Conservation (phyloP, 2,113 vertebrate species). For the Solenodon paradoxus region DNA sequence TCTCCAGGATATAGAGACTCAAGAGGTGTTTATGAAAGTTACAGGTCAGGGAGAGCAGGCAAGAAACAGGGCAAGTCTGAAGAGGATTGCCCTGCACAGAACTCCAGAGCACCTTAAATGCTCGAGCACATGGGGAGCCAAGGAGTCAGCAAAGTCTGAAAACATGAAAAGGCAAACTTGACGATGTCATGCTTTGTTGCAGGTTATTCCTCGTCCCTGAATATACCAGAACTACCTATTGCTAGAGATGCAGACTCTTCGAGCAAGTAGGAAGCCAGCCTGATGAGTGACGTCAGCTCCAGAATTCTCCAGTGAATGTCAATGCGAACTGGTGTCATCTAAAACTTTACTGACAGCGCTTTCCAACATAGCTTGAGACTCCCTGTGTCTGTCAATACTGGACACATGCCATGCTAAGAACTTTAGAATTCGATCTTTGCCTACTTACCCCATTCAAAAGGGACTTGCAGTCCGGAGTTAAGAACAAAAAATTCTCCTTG, state of each 20-base stretch:
- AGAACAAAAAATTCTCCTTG: constrained; percentile 83
- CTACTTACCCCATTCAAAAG: constrained; percentile 82
- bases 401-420: background rate
- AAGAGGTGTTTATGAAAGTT: background rate
- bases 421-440: background rate
- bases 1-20: background rate
- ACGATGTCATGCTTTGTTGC: background rate
- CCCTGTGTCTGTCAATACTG: background rate
- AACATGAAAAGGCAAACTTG: background rate
- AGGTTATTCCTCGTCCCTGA: background rate
- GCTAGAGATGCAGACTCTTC: background rate
- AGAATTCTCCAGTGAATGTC: background rate
- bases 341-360: background rate
- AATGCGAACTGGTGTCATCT: background rate
- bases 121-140: background rate
- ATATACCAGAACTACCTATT: background rate
- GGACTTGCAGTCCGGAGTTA: constrained; percentile 83
- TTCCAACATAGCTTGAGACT: background rate
- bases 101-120: fast-evolving
- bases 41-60: background rate
- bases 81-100: background rate
- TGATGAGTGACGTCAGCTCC: background rate
- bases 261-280: background rate
- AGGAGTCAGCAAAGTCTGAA: background rate
- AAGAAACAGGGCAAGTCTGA: background rate